Evolutionary conservation across 2,797 vertebrate genomes (phyloP).

Genomic region (Phyllotis vaccarum): DNA sequence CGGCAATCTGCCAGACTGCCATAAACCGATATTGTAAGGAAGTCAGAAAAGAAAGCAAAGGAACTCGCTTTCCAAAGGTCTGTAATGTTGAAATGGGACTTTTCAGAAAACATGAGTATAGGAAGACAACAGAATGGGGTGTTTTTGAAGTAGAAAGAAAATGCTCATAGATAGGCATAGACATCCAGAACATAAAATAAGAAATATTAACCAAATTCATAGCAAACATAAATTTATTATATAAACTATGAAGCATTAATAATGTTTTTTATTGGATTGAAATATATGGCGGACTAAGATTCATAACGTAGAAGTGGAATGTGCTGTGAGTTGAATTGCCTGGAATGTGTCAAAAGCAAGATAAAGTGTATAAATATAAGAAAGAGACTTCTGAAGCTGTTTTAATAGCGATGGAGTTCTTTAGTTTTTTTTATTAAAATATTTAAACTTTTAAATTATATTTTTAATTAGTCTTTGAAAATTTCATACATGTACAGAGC

Average conservation of each 20-base stretch:
- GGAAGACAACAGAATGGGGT: background rate
- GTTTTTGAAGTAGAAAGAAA: background rate
- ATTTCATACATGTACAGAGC: background rate
- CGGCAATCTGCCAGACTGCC: background rate
- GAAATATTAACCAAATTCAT: background rate
- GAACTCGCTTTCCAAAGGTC: background rate
- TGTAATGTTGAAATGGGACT: background rate
- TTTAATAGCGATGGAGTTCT: background rate
- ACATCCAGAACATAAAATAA: slow-evolving; percentile 31
- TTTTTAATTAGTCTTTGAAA: background rate
- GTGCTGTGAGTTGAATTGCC: background rate
- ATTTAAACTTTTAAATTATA: background rate
- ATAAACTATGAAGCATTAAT: background rate
- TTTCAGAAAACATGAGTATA: background rate
- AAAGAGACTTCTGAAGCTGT: background rate
- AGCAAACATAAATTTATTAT: background rate
- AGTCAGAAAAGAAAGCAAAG: background rate
- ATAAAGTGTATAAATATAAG: background rate
- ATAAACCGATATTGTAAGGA: background rate
- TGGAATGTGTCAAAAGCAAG: background rate
- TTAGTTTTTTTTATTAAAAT: background rate
- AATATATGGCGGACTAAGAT: background rate
- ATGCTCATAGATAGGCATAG: background rate
- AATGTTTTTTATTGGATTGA: background rate
- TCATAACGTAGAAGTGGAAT: background rate